phyloP scores from a whole-genome alignment of 2,797 vertebrate species.

The Karalla daura region DNA sequence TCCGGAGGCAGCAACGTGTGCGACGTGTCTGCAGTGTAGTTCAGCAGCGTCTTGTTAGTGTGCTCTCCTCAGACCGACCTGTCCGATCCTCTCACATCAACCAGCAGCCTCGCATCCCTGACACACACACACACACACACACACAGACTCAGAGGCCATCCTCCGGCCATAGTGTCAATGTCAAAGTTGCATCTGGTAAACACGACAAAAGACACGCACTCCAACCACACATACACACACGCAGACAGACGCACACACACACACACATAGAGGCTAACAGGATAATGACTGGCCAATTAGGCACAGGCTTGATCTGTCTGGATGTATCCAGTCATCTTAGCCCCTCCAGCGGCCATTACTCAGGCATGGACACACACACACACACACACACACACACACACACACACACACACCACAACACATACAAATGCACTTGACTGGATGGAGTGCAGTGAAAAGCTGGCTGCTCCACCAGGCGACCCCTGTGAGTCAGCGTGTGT shows the following conservation, averaged over 20 bases:
- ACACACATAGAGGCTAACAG: slow-evolving; percentile 64
- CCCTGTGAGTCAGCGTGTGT: slow-evolving; percentile 34
- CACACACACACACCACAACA: slow-evolving; percentile 22
- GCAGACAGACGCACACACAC: slow-evolving; percentile 7
- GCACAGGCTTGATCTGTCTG: slow-evolving; percentile 77
- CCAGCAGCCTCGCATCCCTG: slow-evolving; percentile 30
- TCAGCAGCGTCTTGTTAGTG: slow-evolving; percentile 54
- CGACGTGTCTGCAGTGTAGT: slow-evolving; percentile 28
- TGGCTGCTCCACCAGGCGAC: slow-evolving; percentile 52
- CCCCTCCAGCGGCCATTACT: slow-evolving; percentile 73
- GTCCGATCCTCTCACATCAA: slow-evolving; percentile 70
- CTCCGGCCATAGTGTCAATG: slow-evolving; percentile 72
- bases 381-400: slow-evolving; percentile 34
- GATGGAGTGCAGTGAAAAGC: slow-evolving; percentile 50
- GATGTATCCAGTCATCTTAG: slow-evolving; percentile 75
- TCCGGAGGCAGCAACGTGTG: background rate
- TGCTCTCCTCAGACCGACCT: slow-evolving; percentile 54
- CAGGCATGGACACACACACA: slow-evolving; percentile 68
- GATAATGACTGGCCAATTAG: slow-evolving; percentile 83
- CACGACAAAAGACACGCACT: slow-evolving; percentile 53
- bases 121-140: slow-evolving; percentile 28
- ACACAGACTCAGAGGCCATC: slow-evolving; percentile 35
- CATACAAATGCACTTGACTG: slow-evolving; percentile 50
- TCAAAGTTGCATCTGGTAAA: slow-evolving; percentile 66
- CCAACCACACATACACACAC: slow-evolving; percentile 12